Base-by-base conservation (phyloP, 2,888 invertebrate genomes). In the Cryptocephalus moraei region DNA sequence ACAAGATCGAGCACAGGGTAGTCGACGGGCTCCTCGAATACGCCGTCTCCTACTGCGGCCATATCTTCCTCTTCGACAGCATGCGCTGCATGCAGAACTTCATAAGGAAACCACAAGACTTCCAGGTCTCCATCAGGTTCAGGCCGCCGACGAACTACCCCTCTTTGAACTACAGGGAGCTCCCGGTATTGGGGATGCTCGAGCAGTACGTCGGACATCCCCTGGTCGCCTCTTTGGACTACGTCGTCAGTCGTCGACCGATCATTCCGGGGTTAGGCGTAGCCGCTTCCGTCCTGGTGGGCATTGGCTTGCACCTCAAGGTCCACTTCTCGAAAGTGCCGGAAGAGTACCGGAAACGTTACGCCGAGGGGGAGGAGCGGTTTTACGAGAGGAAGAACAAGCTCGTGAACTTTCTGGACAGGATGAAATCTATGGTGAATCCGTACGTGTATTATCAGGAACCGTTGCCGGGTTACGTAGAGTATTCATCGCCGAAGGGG, bases 181-280 rank as follows among this genome's bases (percentile, higher is more conserved):
- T 82, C 32, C 81, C 82, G 1, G 63, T 74, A 46, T 57, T 80
- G 11, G 81, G 81, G 1, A 79, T 78, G 62, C 64, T 82, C 13
- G 80, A 82, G 55, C 81, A 81, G 62, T 77, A 75, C 11, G 66
- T 80, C 1, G 76, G 74, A 0, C 71, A 70, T 47, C 61, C 75
- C 38, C 61, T 82, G 32, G 74, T 78, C 2, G 66, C 73, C 47
- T 79, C 77, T 1, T 72, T 81, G 46, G 74, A 74, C 48, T 67
- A 73, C 36, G 70, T 77, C 0, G 73, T 74, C 47, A 71, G 70
- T 1, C 45, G 71, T 12, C 71, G 82, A 49, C 82, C 82, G 0
- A 76, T 81, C 53, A 75, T 82, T 56, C 78, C 80, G 1, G 80
- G 80, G 1, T 65, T 82, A 14, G 67, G 68, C 51, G 63, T 73